These are phyloP conservation scores for Amphipyra berbera DNA, from an alignment of 2,888 invertebrate species.

Conservation along the genomic window DNA sequence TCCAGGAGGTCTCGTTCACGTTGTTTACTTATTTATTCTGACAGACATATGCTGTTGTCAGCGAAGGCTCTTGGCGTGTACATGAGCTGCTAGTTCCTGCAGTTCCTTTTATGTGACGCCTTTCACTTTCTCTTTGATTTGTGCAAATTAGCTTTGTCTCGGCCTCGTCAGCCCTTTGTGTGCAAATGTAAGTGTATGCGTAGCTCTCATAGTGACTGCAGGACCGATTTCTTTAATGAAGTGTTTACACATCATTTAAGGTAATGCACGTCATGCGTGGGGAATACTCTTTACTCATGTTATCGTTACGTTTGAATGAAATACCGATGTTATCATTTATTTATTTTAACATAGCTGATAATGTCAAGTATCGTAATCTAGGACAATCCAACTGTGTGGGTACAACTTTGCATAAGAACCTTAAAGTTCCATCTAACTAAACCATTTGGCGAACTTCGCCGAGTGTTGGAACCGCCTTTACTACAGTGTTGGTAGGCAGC, in stretches of 20 bases:
- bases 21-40: not conserved
- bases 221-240: not conserved
- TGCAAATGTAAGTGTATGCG: not conserved
- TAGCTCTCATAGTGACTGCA: not conserved
- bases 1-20: no score
- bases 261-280: not conserved
- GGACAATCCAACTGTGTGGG: no score
- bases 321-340: no score
- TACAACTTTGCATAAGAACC: no score
- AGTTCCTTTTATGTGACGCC: slow-evolving; percentile 17
- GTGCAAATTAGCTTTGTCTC: slow-evolving; percentile 23
- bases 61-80: not conserved
- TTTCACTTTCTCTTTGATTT: slow-evolving; percentile 31
- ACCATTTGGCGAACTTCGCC: no score
- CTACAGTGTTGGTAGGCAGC: no score
- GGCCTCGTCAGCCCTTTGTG: slow-evolving; percentile 1
- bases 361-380: not conserved
- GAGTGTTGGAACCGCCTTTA: no score
- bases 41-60: not conserved
- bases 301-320: no score
- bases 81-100: slow-evolving; percentile 8
- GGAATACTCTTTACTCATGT: no score
- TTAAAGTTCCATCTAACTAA: no score
- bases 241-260: not conserved
- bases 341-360: not conserved